phyloP scores from a whole-genome alignment of 2,797 vertebrate species.

The Enteromius mattozi region DNA sequence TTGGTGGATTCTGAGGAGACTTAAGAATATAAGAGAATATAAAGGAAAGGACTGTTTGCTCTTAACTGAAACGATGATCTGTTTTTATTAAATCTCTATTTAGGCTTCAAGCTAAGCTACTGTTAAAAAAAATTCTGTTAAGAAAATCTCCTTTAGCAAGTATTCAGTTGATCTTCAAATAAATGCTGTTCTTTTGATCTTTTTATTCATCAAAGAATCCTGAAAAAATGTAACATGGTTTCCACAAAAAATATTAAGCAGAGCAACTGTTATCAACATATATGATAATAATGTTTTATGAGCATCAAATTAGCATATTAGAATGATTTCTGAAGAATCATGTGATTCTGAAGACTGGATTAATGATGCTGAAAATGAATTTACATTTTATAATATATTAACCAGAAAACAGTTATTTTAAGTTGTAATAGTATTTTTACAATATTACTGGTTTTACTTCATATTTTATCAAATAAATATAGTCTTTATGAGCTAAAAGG shows the following conservation, averaged over 20 bases:
- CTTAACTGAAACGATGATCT: not conserved
- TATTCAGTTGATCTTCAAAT: not conserved
- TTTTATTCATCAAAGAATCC: not conserved
- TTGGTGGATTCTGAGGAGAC: constrained; percentile 21
- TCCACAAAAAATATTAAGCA: not conserved
- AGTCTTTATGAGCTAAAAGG: not conserved
- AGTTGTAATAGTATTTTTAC: not conserved
- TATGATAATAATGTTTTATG: not conserved
- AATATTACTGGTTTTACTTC: not conserved
- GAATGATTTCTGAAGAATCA: not conserved
- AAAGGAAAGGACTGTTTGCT: not conserved
- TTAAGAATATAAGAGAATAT: not conserved
- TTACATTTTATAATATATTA: not conserved
- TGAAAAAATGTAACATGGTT: not conserved
- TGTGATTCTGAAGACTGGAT: not conserved
- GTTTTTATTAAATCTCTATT: constrained; percentile 4
- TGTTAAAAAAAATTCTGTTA: not conserved
- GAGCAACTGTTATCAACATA: not conserved
- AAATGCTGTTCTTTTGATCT: not conserved
- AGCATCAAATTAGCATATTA: not conserved
- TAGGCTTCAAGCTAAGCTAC: not conserved
- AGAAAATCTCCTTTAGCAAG: not conserved
- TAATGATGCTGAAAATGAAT: not conserved
- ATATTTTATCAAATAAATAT: not conserved
- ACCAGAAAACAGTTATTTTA: not conserved